These are phyloP conservation scores for Siphlonurus alternatus DNA, from an alignment of 2,888 invertebrate species.

Conservation along the genomic window DNA sequence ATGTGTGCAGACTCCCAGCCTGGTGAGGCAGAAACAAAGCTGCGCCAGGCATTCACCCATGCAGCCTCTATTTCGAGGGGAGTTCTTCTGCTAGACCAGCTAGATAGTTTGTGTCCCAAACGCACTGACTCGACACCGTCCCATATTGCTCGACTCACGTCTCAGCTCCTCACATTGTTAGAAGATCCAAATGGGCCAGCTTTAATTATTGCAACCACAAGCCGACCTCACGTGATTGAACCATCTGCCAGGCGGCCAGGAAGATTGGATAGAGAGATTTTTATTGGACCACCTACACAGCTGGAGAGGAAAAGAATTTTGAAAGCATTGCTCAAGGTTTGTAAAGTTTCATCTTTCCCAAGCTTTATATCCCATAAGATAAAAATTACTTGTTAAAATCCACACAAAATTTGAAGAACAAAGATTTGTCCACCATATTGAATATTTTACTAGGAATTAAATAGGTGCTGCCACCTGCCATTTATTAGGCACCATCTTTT, in stretches of 20 bases:
- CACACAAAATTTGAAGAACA: neutral
- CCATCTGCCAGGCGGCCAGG: constrained; percentile 32
- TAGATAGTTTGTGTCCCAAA: constrained; percentile 15
- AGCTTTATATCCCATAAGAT: no score
- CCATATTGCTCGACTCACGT: constrained; percentile 26
- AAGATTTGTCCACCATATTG: neutral
- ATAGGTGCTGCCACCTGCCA: no score
- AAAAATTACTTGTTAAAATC: constrained; percentile 1
- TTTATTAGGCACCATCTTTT: no score
- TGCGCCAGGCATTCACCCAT: constrained; percentile 29
- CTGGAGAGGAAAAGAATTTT: neutral
- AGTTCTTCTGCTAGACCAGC: constrained; percentile 8
- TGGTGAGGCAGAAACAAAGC: constrained; percentile 32
- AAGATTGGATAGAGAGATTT: constrained; percentile 32
- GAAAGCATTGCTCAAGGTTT: constrained; percentile 21
- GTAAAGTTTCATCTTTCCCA: neutral
- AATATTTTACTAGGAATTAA: neutral
- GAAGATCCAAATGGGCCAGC: constrained; percentile 24
- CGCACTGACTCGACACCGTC: constrained; percentile 19
- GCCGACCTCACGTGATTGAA: constrained; percentile 30
- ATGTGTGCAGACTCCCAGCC: constrained; percentile 24
- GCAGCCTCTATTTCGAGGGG: constrained; percentile 19
- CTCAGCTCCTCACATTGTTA: constrained; percentile 30
- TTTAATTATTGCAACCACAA: constrained; percentile 34
- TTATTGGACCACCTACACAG: neutral